Percentiles rank a stretch among this genome's conserved stretches.
Conservation (phyloP, 2,888 invertebrate species). For the Cryptophagus acutangulus region DNA sequence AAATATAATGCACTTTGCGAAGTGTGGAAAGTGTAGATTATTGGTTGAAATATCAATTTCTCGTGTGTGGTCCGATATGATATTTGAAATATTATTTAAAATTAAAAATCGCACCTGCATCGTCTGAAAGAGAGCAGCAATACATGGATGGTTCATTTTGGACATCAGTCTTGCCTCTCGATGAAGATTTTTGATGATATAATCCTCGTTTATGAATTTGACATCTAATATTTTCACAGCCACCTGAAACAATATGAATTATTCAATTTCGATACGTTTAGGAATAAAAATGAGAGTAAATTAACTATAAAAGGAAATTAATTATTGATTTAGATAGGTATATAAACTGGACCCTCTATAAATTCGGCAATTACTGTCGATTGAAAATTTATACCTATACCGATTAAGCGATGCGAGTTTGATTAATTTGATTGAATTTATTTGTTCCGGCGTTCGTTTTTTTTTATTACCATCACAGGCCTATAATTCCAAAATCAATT, state of each 20-base stretch:
- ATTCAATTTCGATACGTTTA: background rate
- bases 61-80: too few relatives aligned
- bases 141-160: conserved; percentile 66
- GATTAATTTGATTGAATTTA: conserved; percentile 21
- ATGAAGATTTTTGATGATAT: conserved; percentile 65
- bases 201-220: conserved; percentile 66
- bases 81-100: too few relatives aligned
- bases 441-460: conserved; percentile 2
- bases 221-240: conserved; percentile 73
- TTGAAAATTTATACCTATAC: conserved; percentile 16
- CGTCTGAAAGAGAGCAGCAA: conserved; percentile 67
- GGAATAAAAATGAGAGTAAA: too few relatives aligned
- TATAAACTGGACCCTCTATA: too few relatives aligned
- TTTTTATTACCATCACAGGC: background rate
- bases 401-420: conserved; percentile 19
- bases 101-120: conserved; percentile 56
- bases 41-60: too few relatives aligned
- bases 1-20: too few relatives aligned
- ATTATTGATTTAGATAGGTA: too few relatives aligned
- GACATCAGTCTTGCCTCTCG: conserved; percentile 69
- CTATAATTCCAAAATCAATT: conserved; percentile 5
- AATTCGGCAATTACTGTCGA: conserved; percentile 19
- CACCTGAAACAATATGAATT: conserved; percentile 50
- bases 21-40: too few relatives aligned
- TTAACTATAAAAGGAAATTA: too few relatives aligned